These are phyloP conservation scores for Pollimyrus isidori DNA, from an alignment of 2,113 vertebrate species.

Conservation along the genomic window DNA sequence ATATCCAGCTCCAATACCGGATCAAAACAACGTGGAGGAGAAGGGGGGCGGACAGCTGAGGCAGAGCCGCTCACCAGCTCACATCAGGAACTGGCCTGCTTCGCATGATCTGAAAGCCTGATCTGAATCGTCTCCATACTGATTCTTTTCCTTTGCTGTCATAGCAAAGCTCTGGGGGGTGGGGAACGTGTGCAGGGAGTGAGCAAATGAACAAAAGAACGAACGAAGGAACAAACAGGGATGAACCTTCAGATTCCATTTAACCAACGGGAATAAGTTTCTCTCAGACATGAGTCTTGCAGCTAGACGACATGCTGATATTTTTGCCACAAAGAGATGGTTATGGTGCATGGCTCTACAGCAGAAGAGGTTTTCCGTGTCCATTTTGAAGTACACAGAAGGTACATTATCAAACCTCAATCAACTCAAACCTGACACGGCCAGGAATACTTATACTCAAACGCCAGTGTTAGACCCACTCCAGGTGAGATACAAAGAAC, in stretches of 20 bases:
- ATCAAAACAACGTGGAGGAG: background rate
- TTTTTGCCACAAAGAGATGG: background rate
- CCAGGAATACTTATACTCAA: background rate
- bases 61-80: background rate
- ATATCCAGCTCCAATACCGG: background rate
- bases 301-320: background rate
- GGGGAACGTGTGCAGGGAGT: background rate
- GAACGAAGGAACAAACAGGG: background rate
- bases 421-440: background rate
- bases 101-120: background rate
- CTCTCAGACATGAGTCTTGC: background rate
- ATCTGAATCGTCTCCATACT: background rate
- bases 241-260: background rate
- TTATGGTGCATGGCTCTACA: background rate
- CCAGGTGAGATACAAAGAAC: background rate
- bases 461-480: background rate
- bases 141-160: background rate
- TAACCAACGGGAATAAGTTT: background rate
- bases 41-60: background rate
- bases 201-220: background rate
- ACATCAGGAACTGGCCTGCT: background rate
- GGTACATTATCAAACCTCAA: background rate
- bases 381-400: background rate
- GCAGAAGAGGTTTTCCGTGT: background rate
- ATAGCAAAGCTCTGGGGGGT: background rate